phyloP scores from a whole-genome alignment of 2,113 vertebrate genomes.

The Oncorhynchus masou region DNA sequence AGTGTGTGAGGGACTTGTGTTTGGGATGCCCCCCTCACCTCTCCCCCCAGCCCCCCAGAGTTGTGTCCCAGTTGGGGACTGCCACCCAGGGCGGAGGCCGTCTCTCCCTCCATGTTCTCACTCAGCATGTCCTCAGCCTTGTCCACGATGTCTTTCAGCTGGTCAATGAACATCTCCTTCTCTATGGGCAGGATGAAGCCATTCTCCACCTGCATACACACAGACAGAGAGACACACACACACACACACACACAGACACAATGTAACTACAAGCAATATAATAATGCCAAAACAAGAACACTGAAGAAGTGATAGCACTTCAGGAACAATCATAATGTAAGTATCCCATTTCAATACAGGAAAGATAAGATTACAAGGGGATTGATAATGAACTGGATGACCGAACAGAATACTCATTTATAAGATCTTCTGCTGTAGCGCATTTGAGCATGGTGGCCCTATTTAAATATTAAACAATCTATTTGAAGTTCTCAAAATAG shows the following conservation, averaged over 20 bases:
- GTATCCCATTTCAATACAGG: not conserved
- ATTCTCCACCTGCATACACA: constrained; percentile 84
- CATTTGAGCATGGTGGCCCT: too few relatives aligned
- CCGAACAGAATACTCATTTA: too few relatives aligned
- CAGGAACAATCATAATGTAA: not conserved
- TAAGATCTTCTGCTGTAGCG: too few relatives aligned
- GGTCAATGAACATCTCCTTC: constrained; percentile 96
- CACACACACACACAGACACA: too few relatives aligned
- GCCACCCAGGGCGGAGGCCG: constrained; percentile 75
- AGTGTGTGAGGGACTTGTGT: not conserved
- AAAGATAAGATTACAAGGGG: not conserved
- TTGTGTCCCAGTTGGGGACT: constrained; percentile 80
- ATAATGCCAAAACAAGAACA: too few relatives aligned
- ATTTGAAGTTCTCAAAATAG: not conserved
- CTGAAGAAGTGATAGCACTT: too few relatives aligned
- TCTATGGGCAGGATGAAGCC: constrained; percentile 92
- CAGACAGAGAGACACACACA: not conserved
- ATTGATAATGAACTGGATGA: not conserved
- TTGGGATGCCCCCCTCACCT: constrained; percentile 68
- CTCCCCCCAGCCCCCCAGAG: constrained; percentile 63
- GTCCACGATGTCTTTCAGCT: constrained; percentile 97
- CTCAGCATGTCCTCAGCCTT: constrained; percentile 97
- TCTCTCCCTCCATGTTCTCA: constrained; percentile 88
- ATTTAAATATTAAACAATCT: too few relatives aligned
- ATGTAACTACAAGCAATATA: too few relatives aligned